A percentile compares a stretch with the other conserved stretches of the same genome.
Evolutionary conservation across 2,888 invertebrate species (phyloP).

Genomic region (Sthenelais limicola): DNA sequence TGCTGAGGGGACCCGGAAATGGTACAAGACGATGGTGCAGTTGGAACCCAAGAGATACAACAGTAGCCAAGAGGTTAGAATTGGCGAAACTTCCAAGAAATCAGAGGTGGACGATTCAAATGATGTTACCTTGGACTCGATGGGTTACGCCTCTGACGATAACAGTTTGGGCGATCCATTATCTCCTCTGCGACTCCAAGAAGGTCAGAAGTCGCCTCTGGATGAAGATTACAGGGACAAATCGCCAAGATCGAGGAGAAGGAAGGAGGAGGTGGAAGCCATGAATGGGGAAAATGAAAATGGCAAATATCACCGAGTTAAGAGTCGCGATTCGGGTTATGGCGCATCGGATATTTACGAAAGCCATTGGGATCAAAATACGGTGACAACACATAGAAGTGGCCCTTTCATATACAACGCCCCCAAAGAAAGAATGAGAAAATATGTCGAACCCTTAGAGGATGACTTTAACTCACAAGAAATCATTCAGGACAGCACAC

Average conservation of each 20-base stretch:
- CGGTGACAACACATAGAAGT: neutral
- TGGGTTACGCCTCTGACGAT: constrained; percentile 6
- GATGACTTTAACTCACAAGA: too few relatives aligned
- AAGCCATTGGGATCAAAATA: too few relatives aligned
- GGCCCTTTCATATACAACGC: constrained; percentile 33
- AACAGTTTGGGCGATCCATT: neutral
- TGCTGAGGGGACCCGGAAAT: constrained; percentile 61
- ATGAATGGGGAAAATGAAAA: neutral
- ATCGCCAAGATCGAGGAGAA: too few relatives aligned
- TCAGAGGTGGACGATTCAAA: neutral
- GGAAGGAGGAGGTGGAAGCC: neutral
- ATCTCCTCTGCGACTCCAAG: too few relatives aligned
- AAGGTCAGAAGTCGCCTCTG: neutral
- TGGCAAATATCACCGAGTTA: too few relatives aligned
- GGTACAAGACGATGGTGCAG: constrained; percentile 65
- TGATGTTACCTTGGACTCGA: constrained; percentile 17
- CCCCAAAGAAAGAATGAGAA: neutral
- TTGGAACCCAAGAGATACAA: constrained; percentile 63
- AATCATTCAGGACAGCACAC: too few relatives aligned
- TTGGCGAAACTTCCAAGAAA: constrained; percentile 9
- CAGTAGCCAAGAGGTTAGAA: constrained; percentile 43
- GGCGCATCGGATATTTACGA: too few relatives aligned
- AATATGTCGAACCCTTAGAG: neutral
- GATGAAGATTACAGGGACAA: neutral
- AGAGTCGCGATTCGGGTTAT: neutral